Evolutionary conservation across 2,888 invertebrate species (phyloP).

Genomic region (Stratiomys singularior): DNA sequence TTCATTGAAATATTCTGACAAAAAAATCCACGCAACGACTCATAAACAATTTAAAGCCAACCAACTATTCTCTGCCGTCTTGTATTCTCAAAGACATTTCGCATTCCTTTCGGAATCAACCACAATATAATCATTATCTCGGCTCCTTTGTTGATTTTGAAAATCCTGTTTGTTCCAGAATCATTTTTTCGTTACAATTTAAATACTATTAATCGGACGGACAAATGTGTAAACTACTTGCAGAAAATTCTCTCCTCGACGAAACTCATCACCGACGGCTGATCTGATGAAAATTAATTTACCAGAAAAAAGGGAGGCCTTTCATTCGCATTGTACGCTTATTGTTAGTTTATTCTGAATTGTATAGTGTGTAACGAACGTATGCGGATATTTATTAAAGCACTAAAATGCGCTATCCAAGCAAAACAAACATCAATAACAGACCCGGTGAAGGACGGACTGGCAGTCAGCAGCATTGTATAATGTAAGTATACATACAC

Average conservation of each 20-base stretch:
- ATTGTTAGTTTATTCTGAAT: background rate
- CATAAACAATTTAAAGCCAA: too few species aligned
- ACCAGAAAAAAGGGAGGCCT: slow-evolving; percentile 37
- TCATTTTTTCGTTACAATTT: slow-evolving; percentile 1
- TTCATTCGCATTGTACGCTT: background rate
- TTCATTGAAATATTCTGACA: too few species aligned
- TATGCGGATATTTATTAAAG: slow-evolving; percentile 35
- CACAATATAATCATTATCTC: too few species aligned
- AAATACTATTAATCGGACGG: background rate
- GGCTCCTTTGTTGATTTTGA: background rate
- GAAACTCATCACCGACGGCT: slow-evolving; percentile 20
- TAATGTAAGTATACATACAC: background rate
- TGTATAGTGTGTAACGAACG: background rate
- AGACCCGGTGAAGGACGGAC: background rate
- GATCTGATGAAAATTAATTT: slow-evolving; percentile 44
- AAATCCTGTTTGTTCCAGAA: background rate
- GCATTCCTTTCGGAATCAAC: too few species aligned
- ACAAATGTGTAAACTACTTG: background rate
- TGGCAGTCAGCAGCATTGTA: background rate
- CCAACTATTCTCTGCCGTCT: too few species aligned
- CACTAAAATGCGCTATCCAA: slow-evolving; percentile 22
- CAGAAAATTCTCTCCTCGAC: background rate
- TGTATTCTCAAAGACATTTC: too few species aligned
- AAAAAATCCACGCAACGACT: too few species aligned
- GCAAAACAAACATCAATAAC: slow-evolving; percentile 33